Conservation (phyloP, 2,797 vertebrate genomes). For the Rhadinocentrus ornatus region DNA sequence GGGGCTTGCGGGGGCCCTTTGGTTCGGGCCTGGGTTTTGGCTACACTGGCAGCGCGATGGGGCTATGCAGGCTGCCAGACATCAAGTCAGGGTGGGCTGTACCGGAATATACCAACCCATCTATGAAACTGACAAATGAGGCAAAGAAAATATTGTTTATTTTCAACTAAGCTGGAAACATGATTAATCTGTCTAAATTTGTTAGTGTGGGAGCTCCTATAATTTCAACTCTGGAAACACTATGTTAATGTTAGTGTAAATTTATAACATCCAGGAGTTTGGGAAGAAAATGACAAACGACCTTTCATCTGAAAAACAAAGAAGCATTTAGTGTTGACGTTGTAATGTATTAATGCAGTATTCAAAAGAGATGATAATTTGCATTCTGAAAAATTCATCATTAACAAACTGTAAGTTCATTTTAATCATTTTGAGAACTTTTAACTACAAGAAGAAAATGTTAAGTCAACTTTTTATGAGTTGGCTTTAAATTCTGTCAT, state of each 20-base stretch:
- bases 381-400: too few relatives aligned
- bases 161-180: slow-evolving; percentile 29
- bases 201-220: slow-evolving; percentile 26
- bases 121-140: slow-evolving; percentile 51
- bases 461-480: too few relatives aligned
- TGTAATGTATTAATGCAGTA: background rate
- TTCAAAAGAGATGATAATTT: background rate
- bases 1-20: slow-evolving; percentile 45
- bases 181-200: slow-evolving; percentile 47
- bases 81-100: slow-evolving; percentile 49
- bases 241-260: slow-evolving; percentile 8
- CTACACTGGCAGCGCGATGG: slow-evolving; percentile 40
- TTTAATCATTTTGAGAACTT: too few relatives aligned
- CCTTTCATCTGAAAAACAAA: slow-evolving; percentile 11
- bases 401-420: too few relatives aligned
- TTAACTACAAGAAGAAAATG: too few relatives aligned
- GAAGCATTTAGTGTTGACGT: background rate
- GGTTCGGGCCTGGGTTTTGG: slow-evolving; percentile 48
- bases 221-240: slow-evolving; percentile 19
- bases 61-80: slow-evolving; percentile 42
- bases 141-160: slow-evolving; percentile 39
- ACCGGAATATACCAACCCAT: slow-evolving; percentile 41
- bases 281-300: slow-evolving; percentile 9
- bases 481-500: too few relatives aligned
- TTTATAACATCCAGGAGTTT: slow-evolving; percentile 2